Evolutionary conservation across 2,888 invertebrate genomes (phyloP), one percentile per base, ranked within the genome.

Genomic region (Melipona bicolor): DNA sequence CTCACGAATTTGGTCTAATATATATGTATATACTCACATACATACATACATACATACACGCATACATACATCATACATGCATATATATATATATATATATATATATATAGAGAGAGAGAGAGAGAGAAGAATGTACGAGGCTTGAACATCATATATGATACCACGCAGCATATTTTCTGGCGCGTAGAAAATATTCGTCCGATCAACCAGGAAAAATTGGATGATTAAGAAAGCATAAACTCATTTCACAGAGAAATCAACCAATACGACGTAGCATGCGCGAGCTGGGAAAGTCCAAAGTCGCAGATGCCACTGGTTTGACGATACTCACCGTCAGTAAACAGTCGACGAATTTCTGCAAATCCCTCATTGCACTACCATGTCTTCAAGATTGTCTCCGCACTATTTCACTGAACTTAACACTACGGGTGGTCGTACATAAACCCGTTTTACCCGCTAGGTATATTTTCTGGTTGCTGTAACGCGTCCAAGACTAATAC

Each of bases 321-420:
- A 5, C 19, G 54, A 27, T 81, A 87, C 90, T 88, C 76, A 90
- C 90, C 90, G 79, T 87, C 85, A 72, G 64, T 71, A 79, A 80
- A 71, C n/a, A 77, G 72, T 72, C 68, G 79, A 87, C 81, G 77
- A 88, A 77, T 84, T 83, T 74, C 62, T 77, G 84, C 61, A 76
- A 79, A 89, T 88, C 81, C 85, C 85, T 83, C 91, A 91, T 91
- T 82, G 87, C 87, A 84, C 72, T 89, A 89, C 85, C 87, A 90
- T 82, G 81, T 86, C 90, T 87, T 71, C 79, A 80, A 77, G 70
- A 88, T 52, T 56, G 75, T 64, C 64, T 76, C 52, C 71, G 80
- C 87, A 85, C 77, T 77, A 84, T 82, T 85, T 81, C 83, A 84
- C 84, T 79, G 72, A 79, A 82, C 76, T 80, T 59, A 77, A 83